Percentiles rank a stretch among this genome's conserved stretches.
Evolutionary conservation across 2,888 invertebrate species (phyloP).

Genomic region (Ormyrus nitidulus): DNA sequence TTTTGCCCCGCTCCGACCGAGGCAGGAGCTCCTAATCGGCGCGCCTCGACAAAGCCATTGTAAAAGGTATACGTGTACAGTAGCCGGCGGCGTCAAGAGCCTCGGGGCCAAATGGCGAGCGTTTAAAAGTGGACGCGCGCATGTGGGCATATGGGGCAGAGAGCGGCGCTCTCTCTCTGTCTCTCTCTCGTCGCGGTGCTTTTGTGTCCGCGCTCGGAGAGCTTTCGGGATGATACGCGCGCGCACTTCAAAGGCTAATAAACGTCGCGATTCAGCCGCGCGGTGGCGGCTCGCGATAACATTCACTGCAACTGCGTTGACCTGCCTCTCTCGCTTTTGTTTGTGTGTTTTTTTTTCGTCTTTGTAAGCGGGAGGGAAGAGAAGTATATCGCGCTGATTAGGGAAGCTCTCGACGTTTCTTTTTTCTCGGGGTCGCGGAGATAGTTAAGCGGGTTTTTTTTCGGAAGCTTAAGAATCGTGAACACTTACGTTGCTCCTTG

Average conservation of each 20-base stretch:
- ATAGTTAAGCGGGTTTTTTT: too few species aligned
- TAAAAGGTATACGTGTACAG: constrained; percentile 2
- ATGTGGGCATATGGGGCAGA: constrained; percentile 25
- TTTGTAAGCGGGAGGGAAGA: too few species aligned
- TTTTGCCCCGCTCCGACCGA: background rate
- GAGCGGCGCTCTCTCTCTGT: background rate
- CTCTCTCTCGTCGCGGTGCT: constrained; percentile 3
- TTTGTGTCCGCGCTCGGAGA: constrained; percentile 19
- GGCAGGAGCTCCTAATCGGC: constrained; percentile 60
- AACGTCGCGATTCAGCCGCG: too few species aligned
- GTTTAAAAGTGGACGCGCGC: constrained; percentile 56
- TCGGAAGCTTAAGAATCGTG: too few species aligned
- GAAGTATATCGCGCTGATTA: too few species aligned
- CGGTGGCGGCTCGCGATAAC: too few species aligned
- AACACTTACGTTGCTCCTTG: too few species aligned
- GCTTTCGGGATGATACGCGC: constrained; percentile 55
- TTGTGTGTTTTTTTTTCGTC: too few species aligned
- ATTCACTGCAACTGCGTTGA: too few species aligned
- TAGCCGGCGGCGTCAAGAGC: constrained; percentile 54
- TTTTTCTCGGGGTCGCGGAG: too few species aligned
- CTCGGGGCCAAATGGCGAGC: constrained; percentile 66
- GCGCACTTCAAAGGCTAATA: constrained; percentile 59
- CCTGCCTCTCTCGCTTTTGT: too few species aligned
- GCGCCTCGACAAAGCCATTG: constrained; percentile 61
- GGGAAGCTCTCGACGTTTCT: too few species aligned